Percentiles rank a stretch among this genome's conserved stretches.
These are phyloP conservation scores for Ascaphus truei DNA, from an alignment of 2,113 vertebrate genomes.

Conservation along the genomic window DNA sequence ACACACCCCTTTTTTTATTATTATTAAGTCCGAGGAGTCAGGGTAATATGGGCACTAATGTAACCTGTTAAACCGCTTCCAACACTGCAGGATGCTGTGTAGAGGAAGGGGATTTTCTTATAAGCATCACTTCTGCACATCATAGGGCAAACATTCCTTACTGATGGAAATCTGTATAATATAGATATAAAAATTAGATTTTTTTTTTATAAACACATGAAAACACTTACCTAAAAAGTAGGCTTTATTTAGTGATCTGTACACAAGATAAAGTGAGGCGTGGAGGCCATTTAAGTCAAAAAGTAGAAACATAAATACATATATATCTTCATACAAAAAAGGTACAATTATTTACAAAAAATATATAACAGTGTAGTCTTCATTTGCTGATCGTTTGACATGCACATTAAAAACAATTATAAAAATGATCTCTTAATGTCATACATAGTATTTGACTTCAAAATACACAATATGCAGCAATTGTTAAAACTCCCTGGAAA, in stretches of 20 bases:
- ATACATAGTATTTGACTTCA: constrained; percentile 18
- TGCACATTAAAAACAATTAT: constrained; percentile 17
- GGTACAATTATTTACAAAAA: constrained; percentile 76
- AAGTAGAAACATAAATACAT: constrained; percentile 90
- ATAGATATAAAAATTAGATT: too few relatives aligned
- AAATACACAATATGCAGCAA: constrained; percentile 24
- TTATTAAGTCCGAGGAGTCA: too few relatives aligned
- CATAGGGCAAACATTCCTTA: too few relatives aligned
- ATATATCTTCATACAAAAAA: constrained; percentile 83
- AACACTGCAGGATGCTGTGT: too few relatives aligned
- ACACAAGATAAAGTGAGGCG: constrained; percentile 72
- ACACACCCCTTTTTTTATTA: too few relatives aligned
- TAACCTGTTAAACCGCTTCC: too few relatives aligned
- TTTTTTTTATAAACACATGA: too few relatives aligned
- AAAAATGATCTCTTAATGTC: constrained; percentile 18
- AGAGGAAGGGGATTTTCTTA: too few relatives aligned
- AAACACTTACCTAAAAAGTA: constrained; percentile 55
- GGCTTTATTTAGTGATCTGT: constrained; percentile 87
- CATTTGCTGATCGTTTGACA: constrained; percentile 8
- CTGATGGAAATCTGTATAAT: too few relatives aligned
- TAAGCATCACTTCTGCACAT: too few relatives aligned
- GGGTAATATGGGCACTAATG: too few relatives aligned
- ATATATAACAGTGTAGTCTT: constrained; percentile 37
- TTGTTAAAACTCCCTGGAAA: not conserved
- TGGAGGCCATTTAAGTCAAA: constrained; percentile 60